Evolutionary conservation across 1,140 invertebrate species (phyloP).

Genomic region (Drosophila nannoptera): DNA sequence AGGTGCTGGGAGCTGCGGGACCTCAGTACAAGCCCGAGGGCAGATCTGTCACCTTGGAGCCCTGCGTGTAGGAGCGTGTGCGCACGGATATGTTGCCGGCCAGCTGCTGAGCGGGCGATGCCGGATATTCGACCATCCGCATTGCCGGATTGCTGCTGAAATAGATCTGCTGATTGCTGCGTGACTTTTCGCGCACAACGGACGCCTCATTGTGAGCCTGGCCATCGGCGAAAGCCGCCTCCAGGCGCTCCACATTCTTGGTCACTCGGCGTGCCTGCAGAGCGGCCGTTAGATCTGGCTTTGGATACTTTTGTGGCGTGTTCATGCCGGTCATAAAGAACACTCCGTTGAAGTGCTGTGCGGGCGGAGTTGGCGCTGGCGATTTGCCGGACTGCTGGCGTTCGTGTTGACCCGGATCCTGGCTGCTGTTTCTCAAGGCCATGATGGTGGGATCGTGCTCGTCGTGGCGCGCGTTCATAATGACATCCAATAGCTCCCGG

Average conservation of each 20-base stretch:
- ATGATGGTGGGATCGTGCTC: slow-evolving; percentile 78
- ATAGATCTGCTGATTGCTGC: slow-evolving; percentile 79
- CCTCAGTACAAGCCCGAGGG: slow-evolving; percentile 85
- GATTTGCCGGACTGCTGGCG: slow-evolving; percentile 36
- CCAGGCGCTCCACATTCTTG: slow-evolving; percentile 88
- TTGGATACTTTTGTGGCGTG: slow-evolving; percentile 73
- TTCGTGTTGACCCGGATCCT: slow-evolving; percentile 21
- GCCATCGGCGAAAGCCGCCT: slow-evolving; percentile 83
- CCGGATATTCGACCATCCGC: slow-evolving; percentile 55
- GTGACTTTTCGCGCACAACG: slow-evolving; percentile 79
- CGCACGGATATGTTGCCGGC: slow-evolving; percentile 52
- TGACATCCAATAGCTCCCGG: slow-evolving; percentile 81
- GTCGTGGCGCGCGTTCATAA: slow-evolving; percentile 80
- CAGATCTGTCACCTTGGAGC: slow-evolving; percentile 85
- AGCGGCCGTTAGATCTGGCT: slow-evolving; percentile 80
- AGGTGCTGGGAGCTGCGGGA: slow-evolving; percentile 19
- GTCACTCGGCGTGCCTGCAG: slow-evolving; percentile 82
- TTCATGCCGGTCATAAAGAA: slow-evolving; percentile 79
- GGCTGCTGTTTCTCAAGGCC: slow-evolving; percentile 76
- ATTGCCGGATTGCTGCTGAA: slow-evolving; percentile 79
- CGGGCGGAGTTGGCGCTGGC: slow-evolving; percentile 56
- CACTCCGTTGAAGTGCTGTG: slow-evolving; percentile 80
- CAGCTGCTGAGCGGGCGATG: slow-evolving; percentile 17
- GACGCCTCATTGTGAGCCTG: slow-evolving; percentile 83
- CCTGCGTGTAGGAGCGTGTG: slow-evolving; percentile 65